Evolutionary conservation across 2,113 vertebrate species (phyloP), one percentile per base, ranked within the genome.

Genomic region (Hydropotes inermis): DNA sequence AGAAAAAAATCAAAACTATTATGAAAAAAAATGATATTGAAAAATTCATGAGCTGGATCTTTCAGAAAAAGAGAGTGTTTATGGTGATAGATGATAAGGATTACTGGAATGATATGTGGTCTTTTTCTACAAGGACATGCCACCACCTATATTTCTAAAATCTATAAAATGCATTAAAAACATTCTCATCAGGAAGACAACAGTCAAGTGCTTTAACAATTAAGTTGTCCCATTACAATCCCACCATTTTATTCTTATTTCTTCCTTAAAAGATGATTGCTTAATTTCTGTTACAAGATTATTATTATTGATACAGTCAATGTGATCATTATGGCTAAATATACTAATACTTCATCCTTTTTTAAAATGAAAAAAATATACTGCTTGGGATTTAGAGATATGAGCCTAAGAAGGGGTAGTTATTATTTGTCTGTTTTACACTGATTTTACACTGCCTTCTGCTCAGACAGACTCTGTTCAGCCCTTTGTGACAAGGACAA

Each of bases 1-100:
- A 98, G 98, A 95, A 98, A 98, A 97, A 98, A 96, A 98, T 98
- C 97, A 98, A 98, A 99, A 98, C 97, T 98, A 87, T 97, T 97
- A 98, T 86, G 97, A 97, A 99, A 98, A 98, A 89, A 94, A 97
- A 97, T 17, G 86, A 95, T 97, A 93, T 90, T 98, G 97, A 99
- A 99, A 99, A 99, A 99, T 98, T 98, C 97, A 99, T 99, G 97
- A 98, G 96, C 91, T 54, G 87, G 89, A 95, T 95, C 81, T 79
- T 94, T 96, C 54, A 96, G 78, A 55, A 96, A 97, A 94, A 45
- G 50, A 95, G 91, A 81, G 39, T 50, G 89, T 94, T 94, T 94
- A 85, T 89, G 60, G 79, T 87, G 84, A 95, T 82, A 78, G 93
- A 61, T 64, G 81, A 70, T 91, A 25, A 54, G 95, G 84, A 52